Percentiles rank a stretch among this genome's conserved stretches.
These are phyloP conservation scores for Temnothorax rugatulus DNA, from an alignment of 2,888 invertebrate genomes.

Conservation along the genomic window DNA sequence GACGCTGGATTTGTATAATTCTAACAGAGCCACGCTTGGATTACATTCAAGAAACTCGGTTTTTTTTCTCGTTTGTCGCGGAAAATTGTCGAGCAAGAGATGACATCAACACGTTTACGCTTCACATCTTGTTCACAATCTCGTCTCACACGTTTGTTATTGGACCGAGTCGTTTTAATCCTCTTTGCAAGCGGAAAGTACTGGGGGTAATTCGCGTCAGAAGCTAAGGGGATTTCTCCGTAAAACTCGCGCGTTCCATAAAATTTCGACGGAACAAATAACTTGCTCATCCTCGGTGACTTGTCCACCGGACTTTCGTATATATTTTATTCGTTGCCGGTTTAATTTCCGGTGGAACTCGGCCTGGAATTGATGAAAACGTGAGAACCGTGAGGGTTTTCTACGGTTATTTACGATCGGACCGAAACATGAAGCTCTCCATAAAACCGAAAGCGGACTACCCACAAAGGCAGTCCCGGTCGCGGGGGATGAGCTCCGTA, in stretches of 20 bases:
- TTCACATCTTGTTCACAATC: not conserved
- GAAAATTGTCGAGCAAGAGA: not conserved
- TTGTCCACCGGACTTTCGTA: not conserved
- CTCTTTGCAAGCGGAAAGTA: not conserved
- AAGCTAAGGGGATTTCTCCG: not conserved
- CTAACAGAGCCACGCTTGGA: not conserved
- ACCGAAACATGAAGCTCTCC: not conserved
- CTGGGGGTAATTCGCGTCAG: not conserved
- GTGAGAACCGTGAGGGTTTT: not conserved
- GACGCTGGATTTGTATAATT: not conserved
- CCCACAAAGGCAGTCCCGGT: not conserved
- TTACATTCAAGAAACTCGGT: not conserved
- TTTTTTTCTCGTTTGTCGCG: not conserved
- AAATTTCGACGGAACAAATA: constrained; percentile 7
- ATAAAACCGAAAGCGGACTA: constrained; percentile 6
- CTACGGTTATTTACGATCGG: not conserved
- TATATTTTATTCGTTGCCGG: constrained; percentile 20
- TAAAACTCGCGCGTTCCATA: not conserved
- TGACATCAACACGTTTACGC: not conserved
- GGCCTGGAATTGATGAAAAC: not conserved
- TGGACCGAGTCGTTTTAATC: not conserved
- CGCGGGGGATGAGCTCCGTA: constrained; percentile 66
- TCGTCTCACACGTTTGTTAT: constrained; percentile 11
- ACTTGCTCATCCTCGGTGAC: not conserved
- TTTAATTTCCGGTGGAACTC: not conserved